phyloP scores from a whole-genome alignment of 2,113 vertebrate species.

The Aegypius monachus region DNA sequence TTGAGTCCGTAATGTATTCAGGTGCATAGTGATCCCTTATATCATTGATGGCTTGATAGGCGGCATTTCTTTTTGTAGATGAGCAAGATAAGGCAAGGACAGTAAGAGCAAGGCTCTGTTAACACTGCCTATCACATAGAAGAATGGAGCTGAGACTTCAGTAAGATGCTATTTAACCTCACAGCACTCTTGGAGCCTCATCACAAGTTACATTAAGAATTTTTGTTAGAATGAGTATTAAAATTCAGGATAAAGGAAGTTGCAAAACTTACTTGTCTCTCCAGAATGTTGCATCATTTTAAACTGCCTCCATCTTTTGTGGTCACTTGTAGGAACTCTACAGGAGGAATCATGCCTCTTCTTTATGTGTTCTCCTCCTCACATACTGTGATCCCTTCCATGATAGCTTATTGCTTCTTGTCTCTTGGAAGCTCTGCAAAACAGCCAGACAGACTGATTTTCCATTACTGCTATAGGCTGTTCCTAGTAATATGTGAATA shows the following conservation, averaged over 20 bases:
- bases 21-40: background rate
- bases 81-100: background rate
- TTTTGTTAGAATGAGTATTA: background rate
- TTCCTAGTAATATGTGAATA: background rate
- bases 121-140: background rate
- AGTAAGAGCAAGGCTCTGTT: background rate
- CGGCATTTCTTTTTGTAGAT: background rate
- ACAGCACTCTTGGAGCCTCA: background rate
- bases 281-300: background rate
- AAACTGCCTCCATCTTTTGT: background rate
- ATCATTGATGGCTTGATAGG: background rate
- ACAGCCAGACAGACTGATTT: background rate
- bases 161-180: background rate
- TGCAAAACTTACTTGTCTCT: background rate
- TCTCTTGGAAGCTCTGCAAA: background rate
- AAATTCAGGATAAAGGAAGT: background rate
- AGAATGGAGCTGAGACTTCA: background rate
- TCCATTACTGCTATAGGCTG: background rate
- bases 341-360: background rate
- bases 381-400: background rate
- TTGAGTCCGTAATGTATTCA: background rate
- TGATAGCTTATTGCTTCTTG: background rate
- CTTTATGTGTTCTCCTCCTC: background rate
- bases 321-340: background rate
- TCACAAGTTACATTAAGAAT: background rate